Evolutionary conservation across 2,797 vertebrate species (phyloP).

Genomic region (Amazonetta brasiliensis): DNA sequence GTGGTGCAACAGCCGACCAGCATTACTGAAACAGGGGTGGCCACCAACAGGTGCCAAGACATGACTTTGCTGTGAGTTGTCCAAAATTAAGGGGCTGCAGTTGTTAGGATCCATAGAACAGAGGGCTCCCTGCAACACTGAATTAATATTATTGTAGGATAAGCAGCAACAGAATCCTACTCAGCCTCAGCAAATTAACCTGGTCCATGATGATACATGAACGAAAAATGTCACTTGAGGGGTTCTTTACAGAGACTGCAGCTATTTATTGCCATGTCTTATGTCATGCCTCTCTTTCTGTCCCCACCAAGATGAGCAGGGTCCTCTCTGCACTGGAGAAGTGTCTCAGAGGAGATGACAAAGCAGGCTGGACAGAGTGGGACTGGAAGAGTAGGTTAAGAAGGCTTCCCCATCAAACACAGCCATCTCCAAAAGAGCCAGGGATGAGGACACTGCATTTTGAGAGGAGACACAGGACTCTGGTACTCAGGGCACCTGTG

Average conservation of each 20-base stretch:
- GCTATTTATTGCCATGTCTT: background rate
- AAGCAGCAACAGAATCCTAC: background rate
- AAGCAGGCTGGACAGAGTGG: background rate
- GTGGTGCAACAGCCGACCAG: background rate
- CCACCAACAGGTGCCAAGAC: background rate
- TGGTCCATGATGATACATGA: rapidly evolving
- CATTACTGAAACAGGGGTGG: background rate
- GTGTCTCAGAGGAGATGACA: background rate
- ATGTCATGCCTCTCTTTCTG: background rate
- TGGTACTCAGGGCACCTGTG: background rate
- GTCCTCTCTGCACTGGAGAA: background rate
- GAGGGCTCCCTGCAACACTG: background rate
- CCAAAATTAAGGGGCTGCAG: background rate
- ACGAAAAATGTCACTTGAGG: background rate
- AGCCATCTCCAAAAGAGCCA: background rate
- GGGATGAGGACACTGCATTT: background rate
- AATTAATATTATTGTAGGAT: background rate
- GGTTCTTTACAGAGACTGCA: background rate
- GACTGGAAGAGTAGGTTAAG: background rate
- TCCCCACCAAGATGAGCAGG: background rate
- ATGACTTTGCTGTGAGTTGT: background rate
- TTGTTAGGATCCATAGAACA: background rate
- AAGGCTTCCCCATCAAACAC: background rate
- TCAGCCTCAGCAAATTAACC: background rate
- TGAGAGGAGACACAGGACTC: rapidly evolving